Conservation (phyloP, 2,888 invertebrate species). For the Brenthis daphne region DNA sequence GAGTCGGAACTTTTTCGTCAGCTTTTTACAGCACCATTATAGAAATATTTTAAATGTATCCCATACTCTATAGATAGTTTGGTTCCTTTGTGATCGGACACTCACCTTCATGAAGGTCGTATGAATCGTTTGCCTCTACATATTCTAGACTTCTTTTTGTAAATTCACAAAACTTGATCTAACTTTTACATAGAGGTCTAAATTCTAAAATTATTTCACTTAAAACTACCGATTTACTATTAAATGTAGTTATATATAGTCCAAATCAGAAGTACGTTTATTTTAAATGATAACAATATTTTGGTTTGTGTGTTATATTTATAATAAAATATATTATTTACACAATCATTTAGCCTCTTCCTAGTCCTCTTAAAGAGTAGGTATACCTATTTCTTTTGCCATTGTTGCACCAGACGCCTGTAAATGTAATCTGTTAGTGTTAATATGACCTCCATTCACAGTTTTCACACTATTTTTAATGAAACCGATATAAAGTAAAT, state of each 20-base stretch:
- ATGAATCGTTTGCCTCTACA: slow-evolving; percentile 35
- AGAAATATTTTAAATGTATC: slow-evolving; percentile 39
- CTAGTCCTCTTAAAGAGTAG: too few species aligned
- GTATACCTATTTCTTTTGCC: too few species aligned
- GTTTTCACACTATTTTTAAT: slow-evolving; percentile 16
- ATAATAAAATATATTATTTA: too few species aligned
- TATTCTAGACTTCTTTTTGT: slow-evolving; percentile 28
- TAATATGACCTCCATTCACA: too few species aligned
- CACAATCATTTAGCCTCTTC: too few species aligned
- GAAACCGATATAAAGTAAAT: slow-evolving; percentile 28
- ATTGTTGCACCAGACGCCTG: too few species aligned
- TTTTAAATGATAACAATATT: neutral
- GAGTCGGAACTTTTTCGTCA: slow-evolving; percentile 39
- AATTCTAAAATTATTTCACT: neutral
- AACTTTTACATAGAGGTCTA: slow-evolving; percentile 7
- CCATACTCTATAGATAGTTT: slow-evolving; percentile 38
- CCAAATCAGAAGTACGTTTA: too few species aligned
- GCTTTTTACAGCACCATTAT: slow-evolving; percentile 48
- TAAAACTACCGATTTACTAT: too few species aligned
- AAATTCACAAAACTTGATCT: slow-evolving; percentile 24
- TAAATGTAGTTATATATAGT: too few species aligned
- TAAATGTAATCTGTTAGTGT: too few species aligned
- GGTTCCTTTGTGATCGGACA: slow-evolving; percentile 52
- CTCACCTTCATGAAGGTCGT: slow-evolving; percentile 51
- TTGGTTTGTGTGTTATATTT: neutral